Conservation (phyloP, 2,888 invertebrate genomes). For the Auanema freiburgensis region DNA sequence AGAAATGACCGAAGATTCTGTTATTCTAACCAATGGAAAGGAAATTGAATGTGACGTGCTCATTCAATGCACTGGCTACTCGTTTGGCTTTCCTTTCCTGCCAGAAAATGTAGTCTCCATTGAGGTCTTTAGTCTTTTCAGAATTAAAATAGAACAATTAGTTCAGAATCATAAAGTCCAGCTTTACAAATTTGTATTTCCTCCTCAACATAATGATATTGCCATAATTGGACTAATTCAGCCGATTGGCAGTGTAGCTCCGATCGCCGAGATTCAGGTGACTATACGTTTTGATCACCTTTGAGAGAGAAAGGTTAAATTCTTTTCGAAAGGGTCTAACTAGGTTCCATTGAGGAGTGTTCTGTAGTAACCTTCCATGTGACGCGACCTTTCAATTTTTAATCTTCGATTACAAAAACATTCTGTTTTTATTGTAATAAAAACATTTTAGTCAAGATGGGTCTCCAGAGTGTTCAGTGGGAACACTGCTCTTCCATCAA, state of each 20-base stretch:
- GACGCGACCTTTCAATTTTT: too few relatives aligned
- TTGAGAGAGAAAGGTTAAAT: too few relatives aligned
- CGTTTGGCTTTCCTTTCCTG: constrained; percentile 66
- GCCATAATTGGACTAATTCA: constrained; percentile 66
- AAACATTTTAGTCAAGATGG: constrained; percentile 46
- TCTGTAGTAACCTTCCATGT: too few relatives aligned
- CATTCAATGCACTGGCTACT: constrained; percentile 64
- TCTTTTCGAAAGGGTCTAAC: too few relatives aligned
- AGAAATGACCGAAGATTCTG: constrained; percentile 93
- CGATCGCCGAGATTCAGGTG: constrained; percentile 66
- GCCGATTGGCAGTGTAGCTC: constrained; percentile 67
- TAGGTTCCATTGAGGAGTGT: too few relatives aligned
- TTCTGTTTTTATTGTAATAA: too few relatives aligned
- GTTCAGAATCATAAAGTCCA: constrained; percentile 62
- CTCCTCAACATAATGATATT: constrained; percentile 60
- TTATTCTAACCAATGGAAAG: constrained; percentile 73
- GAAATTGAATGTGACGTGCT: constrained; percentile 63
- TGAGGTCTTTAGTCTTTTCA: constrained; percentile 26
- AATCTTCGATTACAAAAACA: too few relatives aligned
- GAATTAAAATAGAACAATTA: not conserved
- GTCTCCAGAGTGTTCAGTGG: constrained; percentile 52
- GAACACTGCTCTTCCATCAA: constrained; percentile 33
- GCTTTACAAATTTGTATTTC: constrained; percentile 67
- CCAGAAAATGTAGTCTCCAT: constrained; percentile 55
- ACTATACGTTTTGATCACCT: not conserved